Evolutionary conservation across 2,888 invertebrate genomes (phyloP).

Genomic region (Balanococcus diminutus): DNA sequence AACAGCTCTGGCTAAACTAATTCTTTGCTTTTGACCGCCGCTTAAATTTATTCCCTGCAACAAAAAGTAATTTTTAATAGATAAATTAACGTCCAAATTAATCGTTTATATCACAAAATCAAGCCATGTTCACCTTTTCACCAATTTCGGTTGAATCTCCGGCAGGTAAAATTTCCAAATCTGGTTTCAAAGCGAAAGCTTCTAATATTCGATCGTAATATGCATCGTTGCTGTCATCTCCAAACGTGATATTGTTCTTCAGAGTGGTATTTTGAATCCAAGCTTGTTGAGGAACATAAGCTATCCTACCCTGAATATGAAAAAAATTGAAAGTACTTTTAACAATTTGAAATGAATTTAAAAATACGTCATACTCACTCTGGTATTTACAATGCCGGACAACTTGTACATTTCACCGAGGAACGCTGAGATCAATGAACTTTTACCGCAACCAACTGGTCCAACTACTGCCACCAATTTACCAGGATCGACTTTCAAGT

Average conservation of each 20-base stretch:
- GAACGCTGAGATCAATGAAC: constrained; percentile 84
- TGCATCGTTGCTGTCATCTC: constrained; percentile 72
- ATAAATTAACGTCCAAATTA: neutral
- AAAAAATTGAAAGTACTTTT: neutral
- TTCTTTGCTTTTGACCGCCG: constrained; percentile 64
- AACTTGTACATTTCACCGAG: constrained; percentile 89
- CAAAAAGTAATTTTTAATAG: neutral
- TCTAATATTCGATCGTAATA: constrained; percentile 82
- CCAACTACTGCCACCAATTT: constrained; percentile 84
- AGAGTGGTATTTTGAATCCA: constrained; percentile 98
- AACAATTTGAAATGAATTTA: neutral
- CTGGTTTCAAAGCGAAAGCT: constrained; percentile 87
- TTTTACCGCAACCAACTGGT: constrained; percentile 86
- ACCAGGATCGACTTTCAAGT: constrained; percentile 71
- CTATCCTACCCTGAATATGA: constrained; percentile 66
- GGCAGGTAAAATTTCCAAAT: constrained; percentile 90
- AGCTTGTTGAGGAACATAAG: constrained; percentile 93
- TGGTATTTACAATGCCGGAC: constrained; percentile 78
- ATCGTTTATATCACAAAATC: neutral
- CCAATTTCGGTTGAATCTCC: constrained; percentile 98
- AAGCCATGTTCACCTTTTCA: constrained; percentile 70
- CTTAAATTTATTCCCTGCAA: constrained; percentile 63
- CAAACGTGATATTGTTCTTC: constrained; percentile 91
- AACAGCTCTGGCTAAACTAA: constrained; percentile 64
- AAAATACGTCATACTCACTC: too few species aligned